phyloP scores from a whole-genome alignment of 2,797 vertebrate species.

The Distichodus sexfasciatus region DNA sequence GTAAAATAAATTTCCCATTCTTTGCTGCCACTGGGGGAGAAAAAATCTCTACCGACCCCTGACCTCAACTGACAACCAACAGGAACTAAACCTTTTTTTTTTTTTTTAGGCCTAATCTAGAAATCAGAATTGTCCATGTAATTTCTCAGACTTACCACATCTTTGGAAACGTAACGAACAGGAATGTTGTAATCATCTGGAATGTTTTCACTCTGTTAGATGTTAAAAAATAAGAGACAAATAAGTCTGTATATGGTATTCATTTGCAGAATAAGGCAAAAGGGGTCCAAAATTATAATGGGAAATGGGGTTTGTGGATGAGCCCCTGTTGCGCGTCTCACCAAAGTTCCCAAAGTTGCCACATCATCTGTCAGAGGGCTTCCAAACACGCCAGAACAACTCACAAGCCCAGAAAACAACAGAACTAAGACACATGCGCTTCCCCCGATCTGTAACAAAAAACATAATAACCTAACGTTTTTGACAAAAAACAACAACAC shows the following conservation, averaged over 20 bases:
- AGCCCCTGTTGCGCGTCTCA: too few relatives aligned
- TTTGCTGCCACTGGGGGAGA: too few relatives aligned
- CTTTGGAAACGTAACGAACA: constrained; percentile 73
- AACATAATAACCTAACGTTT: too few relatives aligned
- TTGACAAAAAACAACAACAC: too few relatives aligned
- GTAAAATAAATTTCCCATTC: too few relatives aligned
- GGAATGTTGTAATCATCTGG: constrained; percentile 79
- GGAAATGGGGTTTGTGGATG: too few relatives aligned
- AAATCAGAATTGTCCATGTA: background rate
- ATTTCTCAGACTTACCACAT: constrained; percentile 67
- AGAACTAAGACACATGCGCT: constrained; percentile 48
- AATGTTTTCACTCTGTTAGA: constrained; percentile 75
- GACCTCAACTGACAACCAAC: too few relatives aligned
- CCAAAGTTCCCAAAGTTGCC: constrained; percentile 43
- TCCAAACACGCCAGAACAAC: constrained; percentile 45
- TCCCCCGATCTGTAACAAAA: constrained; percentile 37
- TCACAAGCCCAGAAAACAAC: constrained; percentile 46
- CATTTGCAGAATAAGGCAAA: background rate
- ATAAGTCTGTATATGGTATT: background rate
- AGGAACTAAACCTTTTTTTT: too few relatives aligned
- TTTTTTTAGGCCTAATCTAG: background rate
- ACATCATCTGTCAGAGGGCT: constrained; percentile 54
- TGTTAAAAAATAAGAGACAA: background rate
- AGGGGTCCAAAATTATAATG: too few relatives aligned
- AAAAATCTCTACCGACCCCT: too few relatives aligned